Evolutionary conservation across 2,888 invertebrate species (phyloP), one percentile per base, ranked within the genome.

Genomic region (Phengaris alcon): DNA sequence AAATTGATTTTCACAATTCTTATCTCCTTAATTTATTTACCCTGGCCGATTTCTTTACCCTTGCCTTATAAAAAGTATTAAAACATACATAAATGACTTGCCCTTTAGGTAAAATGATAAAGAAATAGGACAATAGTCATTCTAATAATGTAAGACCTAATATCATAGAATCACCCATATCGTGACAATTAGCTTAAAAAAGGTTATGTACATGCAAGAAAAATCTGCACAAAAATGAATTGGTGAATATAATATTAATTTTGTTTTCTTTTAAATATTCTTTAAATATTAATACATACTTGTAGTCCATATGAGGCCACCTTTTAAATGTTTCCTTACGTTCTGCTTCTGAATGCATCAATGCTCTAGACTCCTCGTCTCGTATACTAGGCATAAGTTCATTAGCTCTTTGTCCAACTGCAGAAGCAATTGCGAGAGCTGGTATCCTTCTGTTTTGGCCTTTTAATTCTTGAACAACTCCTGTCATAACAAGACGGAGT

Each of bases 231-330:
- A 35, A 35, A 35, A 35, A 35, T 35, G 35, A 3, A 48, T 48
- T 48, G 6, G 6, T 48, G 48, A 46, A 74, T 22, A 76, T 52
- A 35, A 69, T 52, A 12, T 52, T 5, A n/a, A 7, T 2, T 9
- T n/a, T n/a, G n/a, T 5, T 55, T 54, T 12, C 12, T 12, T 12
- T 10, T 22, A 22, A 22, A 54, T 54, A 13, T 54, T 12, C 1
- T 4, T 12, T 54, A 8, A 55, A 51, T 73, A 75, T 54, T 12
- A 72, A 64, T 70, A 90, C 94, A 93, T 86, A 97, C 97, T 98
- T 98, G 91, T 98, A 98, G 88, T 98, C 97, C 97, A 98, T 98
- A 85, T 98, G 98, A 3, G 98, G 98, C 99, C 98, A 99, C 84
- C 97, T 96, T 80, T 96, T 96, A 90, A 99, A 99, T 0, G 99